Evolutionary conservation across 2,113 vertebrate species (phyloP).

Genomic region (Microcebus murinus): DNA sequence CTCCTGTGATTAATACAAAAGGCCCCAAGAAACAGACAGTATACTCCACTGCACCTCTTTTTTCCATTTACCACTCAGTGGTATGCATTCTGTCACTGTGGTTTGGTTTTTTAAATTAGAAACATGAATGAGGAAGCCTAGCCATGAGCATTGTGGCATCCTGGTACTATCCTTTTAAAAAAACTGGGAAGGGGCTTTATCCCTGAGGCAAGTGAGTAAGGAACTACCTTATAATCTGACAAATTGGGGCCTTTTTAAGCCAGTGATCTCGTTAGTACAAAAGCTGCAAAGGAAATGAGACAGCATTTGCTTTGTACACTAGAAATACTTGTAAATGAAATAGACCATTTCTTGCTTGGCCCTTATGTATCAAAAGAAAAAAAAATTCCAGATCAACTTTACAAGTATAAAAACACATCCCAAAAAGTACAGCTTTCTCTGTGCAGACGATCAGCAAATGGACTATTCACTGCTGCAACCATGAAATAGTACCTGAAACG

Average conservation of each 20-base stretch:
- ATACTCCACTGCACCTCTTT: background rate
- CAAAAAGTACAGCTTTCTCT: background rate
- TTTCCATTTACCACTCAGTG: conserved; percentile 42
- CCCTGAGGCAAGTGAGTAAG: background rate
- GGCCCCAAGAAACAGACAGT: background rate
- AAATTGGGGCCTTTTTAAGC: background rate
- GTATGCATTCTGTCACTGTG: conserved; percentile 12
- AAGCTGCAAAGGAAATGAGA: background rate
- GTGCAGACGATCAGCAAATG: background rate
- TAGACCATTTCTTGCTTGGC: conserved; percentile 1
- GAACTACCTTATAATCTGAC: background rate
- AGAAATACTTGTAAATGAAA: background rate
- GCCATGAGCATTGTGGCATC: background rate
- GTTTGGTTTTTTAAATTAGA: background rate
- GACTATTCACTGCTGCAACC: background rate
- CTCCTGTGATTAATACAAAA: conserved; percentile 51
- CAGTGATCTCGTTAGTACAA: background rate
- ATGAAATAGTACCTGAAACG: background rate
- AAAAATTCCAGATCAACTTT: background rate
- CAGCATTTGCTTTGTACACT: background rate
- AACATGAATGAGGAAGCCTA: conserved; percentile 2
- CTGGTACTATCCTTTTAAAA: background rate
- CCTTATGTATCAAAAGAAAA: background rate
- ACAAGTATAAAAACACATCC: background rate
- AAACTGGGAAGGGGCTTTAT: background rate